Evolutionary conservation across 2,113 vertebrate genomes (phyloP), one percentile per base, ranked within the genome.

Genomic region (Potamarius usumacintae): DNA sequence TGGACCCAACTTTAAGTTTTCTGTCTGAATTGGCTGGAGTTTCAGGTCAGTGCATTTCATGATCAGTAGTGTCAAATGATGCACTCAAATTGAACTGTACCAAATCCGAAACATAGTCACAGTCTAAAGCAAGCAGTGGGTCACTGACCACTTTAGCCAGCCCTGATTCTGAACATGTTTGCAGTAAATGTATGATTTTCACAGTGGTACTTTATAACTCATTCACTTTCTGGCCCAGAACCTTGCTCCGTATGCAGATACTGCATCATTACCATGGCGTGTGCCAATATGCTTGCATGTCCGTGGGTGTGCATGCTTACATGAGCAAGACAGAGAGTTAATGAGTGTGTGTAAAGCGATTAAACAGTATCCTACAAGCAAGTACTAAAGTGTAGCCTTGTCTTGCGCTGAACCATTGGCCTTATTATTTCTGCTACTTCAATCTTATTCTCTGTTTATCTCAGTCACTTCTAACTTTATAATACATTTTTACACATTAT

Each of bases 291-390:
- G 85, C 82, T 53, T 69, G 27, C 50, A 50, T 88, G 88, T 83
- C 84, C 60, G 18, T 65, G 65, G 50, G 48, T 79, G 58, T 83
- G 67, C 17, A 50, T 80, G 89, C 72, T 8, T 83, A 82, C 10
- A 52, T 81, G 67, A 69, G 79, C 25, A 34, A 15, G 63, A 65
- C n/a, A 86, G 74, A 57, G 71, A 85, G 85, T 89, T 74, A 85
- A 88, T 89, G 80, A 88, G 48, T 82, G 86, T 84, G 81, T 80
- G 87, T 89, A 84, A 86, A 85, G 87, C 7, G 55, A 87, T 83
- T 85, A 88, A 72, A 85, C 78, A 85, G 53, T 86, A 79, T 79
- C 27, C 52, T 34, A 79, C 80, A 86, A 80, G 83, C 74, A 63
- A 87, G 52, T 85, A 88, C 83, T 84, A 83, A 74, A 85, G 77